phyloP scores from a whole-genome alignment of 2,113 vertebrate genomes.

The Lipotes vexillifer region DNA sequence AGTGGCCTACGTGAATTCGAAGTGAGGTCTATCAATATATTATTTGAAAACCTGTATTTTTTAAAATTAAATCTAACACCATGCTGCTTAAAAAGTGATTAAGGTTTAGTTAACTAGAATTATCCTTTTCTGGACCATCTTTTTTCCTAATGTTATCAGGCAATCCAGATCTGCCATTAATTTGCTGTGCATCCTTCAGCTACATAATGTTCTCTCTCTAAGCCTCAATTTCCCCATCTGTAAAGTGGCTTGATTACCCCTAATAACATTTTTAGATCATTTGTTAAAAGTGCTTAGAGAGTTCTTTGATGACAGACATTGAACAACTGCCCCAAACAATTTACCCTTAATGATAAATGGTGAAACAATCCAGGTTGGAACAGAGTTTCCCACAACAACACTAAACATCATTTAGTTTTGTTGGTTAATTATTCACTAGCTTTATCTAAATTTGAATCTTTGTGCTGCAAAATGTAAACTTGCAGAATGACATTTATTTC shows the following conservation, averaged over 20 bases:
- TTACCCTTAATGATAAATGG: background rate
- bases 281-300: background rate
- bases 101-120: background rate
- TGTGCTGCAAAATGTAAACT: conserved; percentile 15
- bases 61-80: background rate
- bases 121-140: background rate
- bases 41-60: background rate
- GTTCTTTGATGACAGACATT: background rate
- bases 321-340: background rate
- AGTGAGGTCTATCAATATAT: background rate
- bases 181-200: background rate
- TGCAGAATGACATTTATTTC: conserved; percentile 51
- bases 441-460: conserved; percentile 59
- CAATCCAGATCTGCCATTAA: background rate
- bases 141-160: background rate
- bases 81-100: background rate
- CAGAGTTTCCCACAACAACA: background rate
- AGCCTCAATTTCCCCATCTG: background rate
- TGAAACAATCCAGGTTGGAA: background rate
- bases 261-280: background rate
- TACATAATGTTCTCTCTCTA: background rate
- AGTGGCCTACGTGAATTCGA: background rate
- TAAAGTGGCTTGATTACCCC: background rate
- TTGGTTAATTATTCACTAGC: conserved; percentile 49
- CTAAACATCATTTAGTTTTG: conserved; percentile 43